Conservation (phyloP, 2,888 invertebrate genomes). For the Congeria kusceri region DNA sequence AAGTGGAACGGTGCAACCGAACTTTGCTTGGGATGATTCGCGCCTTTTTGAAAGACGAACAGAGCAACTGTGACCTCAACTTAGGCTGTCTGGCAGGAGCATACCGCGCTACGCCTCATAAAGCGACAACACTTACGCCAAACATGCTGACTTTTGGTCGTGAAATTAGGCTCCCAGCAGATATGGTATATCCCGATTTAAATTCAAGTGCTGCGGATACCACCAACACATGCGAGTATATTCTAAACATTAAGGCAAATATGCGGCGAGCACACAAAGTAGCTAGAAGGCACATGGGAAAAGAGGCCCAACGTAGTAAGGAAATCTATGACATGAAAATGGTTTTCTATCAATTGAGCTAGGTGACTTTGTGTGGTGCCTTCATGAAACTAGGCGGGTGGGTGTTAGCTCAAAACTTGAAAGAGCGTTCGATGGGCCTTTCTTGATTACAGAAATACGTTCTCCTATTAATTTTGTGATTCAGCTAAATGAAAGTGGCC, state of each 20-base stretch:
- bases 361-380: too few species aligned
- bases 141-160: slow-evolving; percentile 56
- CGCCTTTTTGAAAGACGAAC: slow-evolving; percentile 35
- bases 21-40: slow-evolving; percentile 43
- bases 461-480: neutral
- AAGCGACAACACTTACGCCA: slow-evolving; percentile 36
- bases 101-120: slow-evolving; percentile 45
- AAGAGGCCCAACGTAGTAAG: slow-evolving; percentile 25
- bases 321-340: slow-evolving; percentile 27
- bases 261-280: slow-evolving; percentile 14
- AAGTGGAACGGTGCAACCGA: slow-evolving; percentile 43
- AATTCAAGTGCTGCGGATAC: neutral
- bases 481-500: too few species aligned
- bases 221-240: neutral
- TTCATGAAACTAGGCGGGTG: too few species aligned
- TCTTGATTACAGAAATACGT: slow-evolving; percentile 5
- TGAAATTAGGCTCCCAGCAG: slow-evolving; percentile 49
- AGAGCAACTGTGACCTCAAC: slow-evolving; percentile 28
- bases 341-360: neutral
- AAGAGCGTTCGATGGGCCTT: slow-evolving; percentile 4
- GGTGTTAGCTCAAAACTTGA: slow-evolving; percentile 7
- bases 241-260: slow-evolving; percentile 4
- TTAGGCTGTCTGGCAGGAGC: slow-evolving; percentile 49
- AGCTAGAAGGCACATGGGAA: slow-evolving; percentile 5
- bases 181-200: slow-evolving; percentile 17